phyloP scores from a whole-genome alignment of 2,797 vertebrate genomes.

The Ibycter americanus region DNA sequence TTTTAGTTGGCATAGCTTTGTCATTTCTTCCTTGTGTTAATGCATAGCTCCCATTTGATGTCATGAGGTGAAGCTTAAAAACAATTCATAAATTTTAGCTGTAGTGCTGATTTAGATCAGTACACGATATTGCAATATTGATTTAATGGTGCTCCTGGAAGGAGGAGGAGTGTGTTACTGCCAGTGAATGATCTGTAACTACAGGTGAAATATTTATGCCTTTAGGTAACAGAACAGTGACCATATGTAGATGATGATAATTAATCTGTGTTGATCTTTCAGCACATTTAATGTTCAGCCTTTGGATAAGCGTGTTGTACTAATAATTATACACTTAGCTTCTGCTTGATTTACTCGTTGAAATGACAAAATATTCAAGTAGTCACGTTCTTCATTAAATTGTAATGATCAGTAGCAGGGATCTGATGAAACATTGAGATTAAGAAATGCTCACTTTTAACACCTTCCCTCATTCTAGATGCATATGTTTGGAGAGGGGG shows the following conservation, averaged over 20 bases:
- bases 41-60: neutral
- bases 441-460: neutral
- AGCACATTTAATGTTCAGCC: neutral
- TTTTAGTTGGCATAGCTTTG: neutral
- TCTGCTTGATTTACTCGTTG: neutral
- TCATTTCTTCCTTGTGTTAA: neutral
- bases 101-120: neutral
- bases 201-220: neutral
- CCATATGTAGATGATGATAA: neutral
- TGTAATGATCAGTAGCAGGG: neutral
- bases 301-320: neutral
- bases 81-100: neutral
- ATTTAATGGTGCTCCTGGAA: neutral
- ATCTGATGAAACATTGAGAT: neutral
- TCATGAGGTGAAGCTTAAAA: neutral
- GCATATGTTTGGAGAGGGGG: neutral
- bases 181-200: neutral
- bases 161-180: neutral
- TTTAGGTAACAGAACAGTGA: neutral
- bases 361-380: neutral
- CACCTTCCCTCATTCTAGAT: neutral
- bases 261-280: neutral
- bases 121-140: neutral
- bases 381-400: neutral
- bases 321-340: neutral